Conservation (phyloP, 2,797 vertebrate species). For the Corythornis leucogaster region DNA sequence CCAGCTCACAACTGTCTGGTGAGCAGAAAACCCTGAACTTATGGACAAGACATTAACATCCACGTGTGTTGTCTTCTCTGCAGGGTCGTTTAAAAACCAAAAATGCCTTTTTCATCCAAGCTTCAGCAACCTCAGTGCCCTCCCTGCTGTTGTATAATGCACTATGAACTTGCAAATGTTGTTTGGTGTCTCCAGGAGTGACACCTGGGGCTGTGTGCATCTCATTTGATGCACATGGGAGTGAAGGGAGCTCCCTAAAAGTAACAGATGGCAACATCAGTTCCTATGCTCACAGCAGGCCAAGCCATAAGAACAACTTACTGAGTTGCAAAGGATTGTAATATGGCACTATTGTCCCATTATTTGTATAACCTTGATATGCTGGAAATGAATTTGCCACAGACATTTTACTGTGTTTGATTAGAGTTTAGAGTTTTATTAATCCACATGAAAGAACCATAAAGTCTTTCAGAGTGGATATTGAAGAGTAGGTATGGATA, state of each 20-base stretch:
- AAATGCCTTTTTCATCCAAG: neutral
- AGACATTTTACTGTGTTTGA: constrained; percentile 25
- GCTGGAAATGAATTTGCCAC: constrained; percentile 16
- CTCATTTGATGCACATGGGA: neutral
- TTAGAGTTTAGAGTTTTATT: neutral
- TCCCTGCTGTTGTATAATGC: neutral
- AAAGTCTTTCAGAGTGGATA: neutral
- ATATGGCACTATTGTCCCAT: neutral
- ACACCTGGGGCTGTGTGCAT: rapidly evolving
- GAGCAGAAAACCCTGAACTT: neutral
- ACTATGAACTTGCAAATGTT: neutral
- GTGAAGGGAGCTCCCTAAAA: neutral
- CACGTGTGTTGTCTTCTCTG: neutral
- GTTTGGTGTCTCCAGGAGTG: neutral
- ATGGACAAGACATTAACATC: neutral
- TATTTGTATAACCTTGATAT: constrained; percentile 24
- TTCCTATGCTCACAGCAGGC: neutral
- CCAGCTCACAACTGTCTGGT: neutral
- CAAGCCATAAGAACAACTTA: neutral
- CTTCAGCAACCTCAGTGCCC: neutral
- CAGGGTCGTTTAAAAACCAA: neutral
- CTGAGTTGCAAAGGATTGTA: neutral
- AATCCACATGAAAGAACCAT: neutral
- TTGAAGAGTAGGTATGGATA: neutral
- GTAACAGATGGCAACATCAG: neutral